A percentile compares a stretch with the other conserved stretches of the same genome.
Evolutionary conservation across 2,113 vertebrate genomes (phyloP).

Genomic region (Eupsittula cactorum): DNA sequence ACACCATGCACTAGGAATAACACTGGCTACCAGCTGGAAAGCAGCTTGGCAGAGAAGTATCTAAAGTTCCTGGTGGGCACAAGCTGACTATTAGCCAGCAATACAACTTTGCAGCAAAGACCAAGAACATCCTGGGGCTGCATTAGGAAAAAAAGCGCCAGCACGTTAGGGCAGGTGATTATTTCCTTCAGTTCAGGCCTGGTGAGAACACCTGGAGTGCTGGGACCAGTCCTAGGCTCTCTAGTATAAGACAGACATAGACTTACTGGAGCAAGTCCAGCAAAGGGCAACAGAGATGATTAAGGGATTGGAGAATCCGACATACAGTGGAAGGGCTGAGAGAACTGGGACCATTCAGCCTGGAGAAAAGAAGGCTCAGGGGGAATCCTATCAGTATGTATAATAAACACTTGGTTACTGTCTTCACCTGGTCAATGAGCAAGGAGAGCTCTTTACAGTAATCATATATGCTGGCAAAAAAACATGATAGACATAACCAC

Average conservation of each 20-base stretch:
- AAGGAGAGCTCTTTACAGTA: not conserved
- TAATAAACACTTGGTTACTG: not conserved
- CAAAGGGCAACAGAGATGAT: not conserved
- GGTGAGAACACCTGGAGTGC: not conserved
- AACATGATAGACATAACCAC: not conserved
- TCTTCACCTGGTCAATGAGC: not conserved
- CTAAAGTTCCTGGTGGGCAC: not conserved
- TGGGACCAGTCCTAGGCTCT: not conserved
- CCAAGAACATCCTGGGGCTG: not conserved
- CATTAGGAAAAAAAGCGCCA: not conserved
- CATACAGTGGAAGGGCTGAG: not conserved
- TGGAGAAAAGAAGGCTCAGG: not conserved
- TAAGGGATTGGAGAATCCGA: not conserved
- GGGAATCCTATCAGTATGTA: not conserved
- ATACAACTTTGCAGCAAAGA: not conserved
- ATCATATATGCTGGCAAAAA: not conserved
- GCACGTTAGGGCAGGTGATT: not conserved
- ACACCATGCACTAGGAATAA: not conserved
- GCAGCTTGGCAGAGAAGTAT: not conserved
- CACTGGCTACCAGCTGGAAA: not conserved
- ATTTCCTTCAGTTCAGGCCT: not conserved
- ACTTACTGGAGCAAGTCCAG: not conserved
- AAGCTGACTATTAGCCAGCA: not conserved
- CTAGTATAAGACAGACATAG: not conserved
- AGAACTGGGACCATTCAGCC: not conserved